Evolutionary conservation across 1,140 invertebrate genomes (phyloP), one percentile per base, ranked within the genome.

Genomic region (Formica selysi): DNA sequence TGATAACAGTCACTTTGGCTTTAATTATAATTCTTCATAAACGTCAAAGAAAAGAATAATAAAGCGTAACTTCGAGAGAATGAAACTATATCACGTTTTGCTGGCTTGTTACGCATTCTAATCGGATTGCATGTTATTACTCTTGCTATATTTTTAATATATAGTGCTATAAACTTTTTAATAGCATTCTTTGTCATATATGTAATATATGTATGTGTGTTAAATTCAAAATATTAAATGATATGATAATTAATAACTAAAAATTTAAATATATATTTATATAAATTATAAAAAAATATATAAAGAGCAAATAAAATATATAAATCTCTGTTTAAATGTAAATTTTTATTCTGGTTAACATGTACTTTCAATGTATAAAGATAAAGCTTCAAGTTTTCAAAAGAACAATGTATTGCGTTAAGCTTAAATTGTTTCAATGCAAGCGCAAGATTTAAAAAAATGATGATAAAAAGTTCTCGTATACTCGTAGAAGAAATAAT

Each of bases 211-310:
- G 3, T 48, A 11, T 19, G 10, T 44, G 32, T 73, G 26, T 73
- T n/a, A 73, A 32, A 8, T 74, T 57, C 11, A 74, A 11, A 57
- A 59, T 64, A 74, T 74, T 38, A 6, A 13, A n/a, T 38, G 19
- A 36, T 13, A 7, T 16, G 51, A 74, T 38, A 59, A 59, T 38
- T 38, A 59, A 32, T 16, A n/a, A 59, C 2, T 54, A 16, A 36
- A 57, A 57, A n/a, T 61, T 61, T 61, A 61, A n/a, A n/a, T 26
- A 29, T 61, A 1, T 29, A 29, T 29, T 61, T 61, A 11, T 61
- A 1, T 29, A 26, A 19, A 13, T 64, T 22, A 32, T 22, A 26
- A 29, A 3, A 4, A 51, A 19, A 29, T 48, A 8, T 48, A 44
- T 44, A 29, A 48, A 48, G 3, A 32, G 3, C 16, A 29, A 16